Base-by-base conservation (phyloP, 92 coral and sea anemone genomes). In the Zoanthus sansibaricus region DNA sequence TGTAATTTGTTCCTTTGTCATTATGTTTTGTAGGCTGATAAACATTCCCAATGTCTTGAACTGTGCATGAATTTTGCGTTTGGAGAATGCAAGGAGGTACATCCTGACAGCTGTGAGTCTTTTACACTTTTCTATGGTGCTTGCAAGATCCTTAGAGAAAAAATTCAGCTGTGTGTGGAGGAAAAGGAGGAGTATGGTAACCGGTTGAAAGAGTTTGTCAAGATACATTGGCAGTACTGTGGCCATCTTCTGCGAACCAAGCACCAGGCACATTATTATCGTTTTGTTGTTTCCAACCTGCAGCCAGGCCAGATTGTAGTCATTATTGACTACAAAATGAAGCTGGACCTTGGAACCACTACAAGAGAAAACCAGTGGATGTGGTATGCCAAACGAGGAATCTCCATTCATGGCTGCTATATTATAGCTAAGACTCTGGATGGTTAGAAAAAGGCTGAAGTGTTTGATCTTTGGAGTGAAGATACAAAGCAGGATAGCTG, bases 21-120 rank as follows among this genome's bases (percentile, higher is more conserved):
- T 74, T 17, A 45, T 74, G 56, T 47, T 47, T 46, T 74, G 33
- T 74, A 75, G 79, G 79, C 61, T 75, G 79, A 9, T 17, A 47
- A 75, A 20, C 79, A 75, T 45, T 75, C 79, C 8, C 44, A 56
- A 75, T 75, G 79, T n/a, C 59, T 74, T 25, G 42, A 74, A 74
- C 15, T 74, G 37, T 48, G 58, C 37, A 46, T 74, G 58, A 2
- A 48, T 47, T 74, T n/a, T 48, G 58, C 59, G 0, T 74, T 74
- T 46, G 33, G 89, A 47, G 77, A 86, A 17, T 91, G 94, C 76
- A 68, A 59, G 37, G 83, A 83, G 61, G 79, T 30, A 42, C 94
- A 87, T 72, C 75, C 89, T 37, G 79, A 75, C 11, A 78, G 44
- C 71, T 75, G 86, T 61, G 68, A 18, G 11, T 80, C 71, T 21